Percentiles rank a stretch among this genome's conserved stretches.
These are phyloP conservation scores for Xestobium rufovillosum DNA, from an alignment of 2,888 invertebrate genomes.

Conservation along the genomic window DNA sequence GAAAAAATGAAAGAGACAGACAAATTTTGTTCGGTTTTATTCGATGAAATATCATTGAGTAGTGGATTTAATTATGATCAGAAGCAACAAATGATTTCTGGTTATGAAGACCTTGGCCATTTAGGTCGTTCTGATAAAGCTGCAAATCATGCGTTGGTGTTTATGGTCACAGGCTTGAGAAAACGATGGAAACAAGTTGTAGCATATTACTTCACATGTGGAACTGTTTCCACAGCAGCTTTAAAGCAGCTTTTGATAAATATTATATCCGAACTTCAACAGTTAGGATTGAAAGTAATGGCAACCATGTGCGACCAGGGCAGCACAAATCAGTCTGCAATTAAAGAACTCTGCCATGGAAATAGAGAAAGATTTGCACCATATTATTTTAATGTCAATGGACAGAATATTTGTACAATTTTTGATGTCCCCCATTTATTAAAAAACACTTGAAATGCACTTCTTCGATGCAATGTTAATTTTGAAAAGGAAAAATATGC, in stretches of 20 bases:
- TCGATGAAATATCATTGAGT: conserved; percentile 14
- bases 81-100: conserved; percentile 12
- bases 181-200: conserved; percentile 22
- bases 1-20: conserved; percentile 18
- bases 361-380: neutral
- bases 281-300: conserved; percentile 18
- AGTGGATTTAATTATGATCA: conserved; percentile 8
- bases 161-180: conserved; percentile 22
- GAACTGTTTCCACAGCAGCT: conserved; percentile 13
- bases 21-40: conserved; percentile 9
- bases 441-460: conserved; percentile 17
- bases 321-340: conserved; percentile 17
- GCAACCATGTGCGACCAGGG: conserved; percentile 24
- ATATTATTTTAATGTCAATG: conserved; percentile 12
- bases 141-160: conserved; percentile 24
- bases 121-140: conserved; percentile 13
- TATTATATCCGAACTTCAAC: conserved; percentile 16
- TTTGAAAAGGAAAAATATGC: conserved; percentile 12
- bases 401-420: conserved; percentile 10
- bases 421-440: conserved; percentile 18
- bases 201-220: conserved; percentile 20
- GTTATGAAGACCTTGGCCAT: conserved; percentile 20
- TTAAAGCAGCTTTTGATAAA: conserved; percentile 17
- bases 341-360: conserved; percentile 5
- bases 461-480: conserved; percentile 8